Evolutionary conservation across 2,113 vertebrate genomes (phyloP).

Genomic region (Odontesthes bonariensis): DNA sequence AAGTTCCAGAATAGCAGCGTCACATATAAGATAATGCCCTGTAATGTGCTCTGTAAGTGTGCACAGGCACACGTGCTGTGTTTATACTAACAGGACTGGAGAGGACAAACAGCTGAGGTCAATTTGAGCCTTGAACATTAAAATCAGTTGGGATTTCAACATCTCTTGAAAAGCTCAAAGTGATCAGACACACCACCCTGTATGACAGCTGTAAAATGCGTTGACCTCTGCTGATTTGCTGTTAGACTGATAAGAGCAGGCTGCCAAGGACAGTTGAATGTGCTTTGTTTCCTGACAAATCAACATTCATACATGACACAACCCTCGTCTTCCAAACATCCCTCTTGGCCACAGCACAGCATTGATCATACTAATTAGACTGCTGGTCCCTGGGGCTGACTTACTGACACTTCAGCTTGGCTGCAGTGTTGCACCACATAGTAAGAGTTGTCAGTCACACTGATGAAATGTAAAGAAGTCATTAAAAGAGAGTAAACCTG

Average conservation of each 20-base stretch:
- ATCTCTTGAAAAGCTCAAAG: constrained; percentile 19
- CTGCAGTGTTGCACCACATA: constrained; percentile 13
- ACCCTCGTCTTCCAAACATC: constrained; percentile 31
- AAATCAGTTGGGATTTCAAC: constrained; percentile 19
- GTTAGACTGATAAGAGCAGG: constrained; percentile 25
- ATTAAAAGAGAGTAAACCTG: constrained; percentile 75
- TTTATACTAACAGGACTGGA: constrained; percentile 11
- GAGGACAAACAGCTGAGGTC: constrained; percentile 35
- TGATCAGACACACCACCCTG: constrained; percentile 41
- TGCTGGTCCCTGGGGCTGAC: constrained; percentile 2
- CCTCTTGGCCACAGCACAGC: constrained; percentile 18
- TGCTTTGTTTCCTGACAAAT: constrained; percentile 34
- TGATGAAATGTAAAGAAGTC: constrained; percentile 46
- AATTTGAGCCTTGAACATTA: too few relatives aligned
- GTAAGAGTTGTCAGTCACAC: constrained; percentile 26
- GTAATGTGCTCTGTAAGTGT: not conserved
- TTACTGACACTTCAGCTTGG: constrained; percentile 20
- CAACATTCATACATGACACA: constrained; percentile 31
- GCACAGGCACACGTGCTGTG: constrained; percentile 2
- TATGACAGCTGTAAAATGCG: constrained; percentile 36
- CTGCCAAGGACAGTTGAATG: constrained; percentile 35
- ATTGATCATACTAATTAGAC: constrained; percentile 48
- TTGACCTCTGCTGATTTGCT: constrained; percentile 43
- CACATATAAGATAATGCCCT: not conserved
- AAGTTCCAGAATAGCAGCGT: not conserved